Percentiles rank a stretch among this genome's conserved stretches.
Conservation (phyloP, 2,113 vertebrate species). For the Zosterops japonicus region DNA sequence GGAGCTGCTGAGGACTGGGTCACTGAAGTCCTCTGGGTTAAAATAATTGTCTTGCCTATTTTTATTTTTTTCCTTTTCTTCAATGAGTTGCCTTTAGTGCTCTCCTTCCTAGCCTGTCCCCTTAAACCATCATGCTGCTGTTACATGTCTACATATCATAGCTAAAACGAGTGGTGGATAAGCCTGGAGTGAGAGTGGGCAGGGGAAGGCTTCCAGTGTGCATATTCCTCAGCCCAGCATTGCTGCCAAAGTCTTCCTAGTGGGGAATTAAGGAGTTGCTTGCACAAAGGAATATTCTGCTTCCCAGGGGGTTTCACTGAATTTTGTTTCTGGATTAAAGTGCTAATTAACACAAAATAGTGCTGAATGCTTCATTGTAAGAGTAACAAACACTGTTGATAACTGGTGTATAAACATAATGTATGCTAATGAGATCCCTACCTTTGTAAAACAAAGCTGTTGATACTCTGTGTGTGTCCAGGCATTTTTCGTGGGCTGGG, state of each 20-base stretch:
- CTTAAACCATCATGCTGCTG: not conserved
- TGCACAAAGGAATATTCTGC: not conserved
- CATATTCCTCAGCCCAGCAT: not conserved
- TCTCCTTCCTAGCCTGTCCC: not conserved
- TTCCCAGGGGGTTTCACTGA: not conserved
- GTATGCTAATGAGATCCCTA: not conserved
- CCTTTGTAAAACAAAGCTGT: not conserved
- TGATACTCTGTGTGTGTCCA: not conserved
- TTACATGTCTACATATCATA: not conserved
- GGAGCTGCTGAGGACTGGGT: not conserved
- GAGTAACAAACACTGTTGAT: not conserved
- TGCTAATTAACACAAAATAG: conserved; percentile 4
- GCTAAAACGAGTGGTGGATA: not conserved
- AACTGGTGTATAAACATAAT: not conserved
- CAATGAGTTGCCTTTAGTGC: not conserved
- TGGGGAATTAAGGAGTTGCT: not conserved
- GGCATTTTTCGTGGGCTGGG: not conserved
- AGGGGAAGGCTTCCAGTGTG: not conserved
- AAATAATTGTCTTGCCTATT: not conserved
- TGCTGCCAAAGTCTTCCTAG: not conserved
- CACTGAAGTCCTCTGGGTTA: not conserved
- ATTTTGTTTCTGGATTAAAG: conserved; percentile 4
- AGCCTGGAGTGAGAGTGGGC: not conserved
- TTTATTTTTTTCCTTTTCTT: not conserved
- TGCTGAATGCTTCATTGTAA: not conserved